Conservation (phyloP, 2,113 vertebrate genomes). For the Misgurnus anguillicaudatus region DNA sequence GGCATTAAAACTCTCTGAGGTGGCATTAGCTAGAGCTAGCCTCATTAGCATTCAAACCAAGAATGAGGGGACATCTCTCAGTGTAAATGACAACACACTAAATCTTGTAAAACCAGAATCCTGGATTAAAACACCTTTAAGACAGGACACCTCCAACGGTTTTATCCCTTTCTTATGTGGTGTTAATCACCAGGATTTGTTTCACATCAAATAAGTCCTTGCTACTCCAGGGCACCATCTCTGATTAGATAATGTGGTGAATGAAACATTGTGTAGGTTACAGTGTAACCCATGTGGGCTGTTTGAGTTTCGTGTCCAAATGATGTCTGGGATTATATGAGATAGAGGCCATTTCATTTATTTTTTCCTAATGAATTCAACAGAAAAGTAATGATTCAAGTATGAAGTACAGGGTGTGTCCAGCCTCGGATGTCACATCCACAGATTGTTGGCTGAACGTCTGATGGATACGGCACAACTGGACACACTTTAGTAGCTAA, state of each 20-base stretch:
- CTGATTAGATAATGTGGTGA: constrained; percentile 21
- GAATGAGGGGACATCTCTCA: neutral
- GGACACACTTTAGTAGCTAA: too few relatives aligned
- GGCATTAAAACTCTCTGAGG: constrained; percentile 14
- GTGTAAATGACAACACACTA: constrained; percentile 33
- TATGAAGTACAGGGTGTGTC: neutral
- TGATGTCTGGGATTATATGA: constrained; percentile 5
- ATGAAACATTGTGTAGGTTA: neutral
- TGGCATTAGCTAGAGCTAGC: neutral
- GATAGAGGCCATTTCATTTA: neutral
- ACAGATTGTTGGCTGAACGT: too few relatives aligned
- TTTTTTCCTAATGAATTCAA: constrained; percentile 9
- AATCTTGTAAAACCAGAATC: constrained; percentile 41
- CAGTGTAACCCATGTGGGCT: neutral
- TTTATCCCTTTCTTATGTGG: constrained; percentile 19
- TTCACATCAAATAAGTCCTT: constrained; percentile 51
- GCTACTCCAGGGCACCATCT: constrained; percentile 30
- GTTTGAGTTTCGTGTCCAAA: constrained; percentile 4
- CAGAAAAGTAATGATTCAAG: neutral
- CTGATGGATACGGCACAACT: too few relatives aligned
- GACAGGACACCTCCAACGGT: constrained; percentile 18
- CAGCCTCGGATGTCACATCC: too few relatives aligned
- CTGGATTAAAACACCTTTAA: constrained; percentile 41
- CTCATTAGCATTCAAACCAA: constrained; percentile 29
- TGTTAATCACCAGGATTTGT: constrained; percentile 55